A percentile compares a stretch with the other conserved stretches of the same genome.
Evolutionary conservation across 1,140 invertebrate genomes (phyloP).

Genomic region (Kradibia gibbosae): DNA sequence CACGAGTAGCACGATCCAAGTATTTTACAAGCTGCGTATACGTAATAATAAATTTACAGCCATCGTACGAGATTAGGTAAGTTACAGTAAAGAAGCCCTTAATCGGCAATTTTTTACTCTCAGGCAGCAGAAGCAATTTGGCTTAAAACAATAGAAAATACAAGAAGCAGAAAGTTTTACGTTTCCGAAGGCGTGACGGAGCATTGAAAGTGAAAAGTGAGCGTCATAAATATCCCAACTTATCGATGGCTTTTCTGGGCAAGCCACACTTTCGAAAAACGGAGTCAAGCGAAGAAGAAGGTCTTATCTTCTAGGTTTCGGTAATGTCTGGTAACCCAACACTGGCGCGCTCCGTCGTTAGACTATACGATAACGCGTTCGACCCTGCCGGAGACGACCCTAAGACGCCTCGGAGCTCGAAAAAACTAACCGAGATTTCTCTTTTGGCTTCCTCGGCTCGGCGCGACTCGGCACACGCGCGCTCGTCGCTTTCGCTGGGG

Average conservation of each 20-base stretch:
- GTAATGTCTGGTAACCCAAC: slow-evolving; percentile 42
- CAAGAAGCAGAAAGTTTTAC: neutral
- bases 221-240: slow-evolving; percentile 32
- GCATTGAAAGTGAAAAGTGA: slow-evolving; percentile 31
- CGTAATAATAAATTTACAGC: too few species aligned
- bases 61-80: too few species aligned
- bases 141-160: neutral
- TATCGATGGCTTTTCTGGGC: slow-evolving; percentile 35
- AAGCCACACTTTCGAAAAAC: slow-evolving; percentile 25
- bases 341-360: slow-evolving; percentile 10
- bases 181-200: neutral
- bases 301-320: slow-evolving; percentile 39
- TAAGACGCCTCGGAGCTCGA: neutral
- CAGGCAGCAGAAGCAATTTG: neutral
- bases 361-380: slow-evolving; percentile 26
- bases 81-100: neutral
- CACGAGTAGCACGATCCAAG: too few species aligned
- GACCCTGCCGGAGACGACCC: neutral
- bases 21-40: too few species aligned
- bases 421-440: slow-evolving; percentile 31
- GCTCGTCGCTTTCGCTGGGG: neutral
- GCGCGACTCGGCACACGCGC: neutral
- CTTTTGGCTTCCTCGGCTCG: neutral
- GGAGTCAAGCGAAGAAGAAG: neutral
- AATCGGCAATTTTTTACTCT: neutral